Base-by-base conservation (phyloP, 2,888 invertebrate genomes). In the Plebejus argus region DNA sequence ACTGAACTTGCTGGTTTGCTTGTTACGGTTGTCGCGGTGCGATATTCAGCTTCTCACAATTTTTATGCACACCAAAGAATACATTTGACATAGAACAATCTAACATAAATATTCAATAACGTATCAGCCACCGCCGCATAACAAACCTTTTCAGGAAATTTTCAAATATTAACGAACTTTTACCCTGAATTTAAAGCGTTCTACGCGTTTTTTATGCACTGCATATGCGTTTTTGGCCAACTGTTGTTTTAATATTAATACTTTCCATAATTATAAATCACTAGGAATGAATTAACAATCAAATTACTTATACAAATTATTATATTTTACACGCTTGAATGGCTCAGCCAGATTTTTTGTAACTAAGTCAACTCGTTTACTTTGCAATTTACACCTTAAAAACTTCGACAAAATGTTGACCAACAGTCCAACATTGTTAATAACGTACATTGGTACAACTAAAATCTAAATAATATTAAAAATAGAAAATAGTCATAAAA, bases 171-270 rank as follows among this genome's bases (percentile, higher is more conserved):
- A 74, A 74, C 74, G 71, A 74, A 74, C 49, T 74, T 74, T 74
- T 53, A 74, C 74, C 74, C 74, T 74, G 74, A 49, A 74, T 74
- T 74, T 74, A 49, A 72, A 74, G 71, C 71, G 71, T 71, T 71
- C 35, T 10, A 49, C 74, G 74, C 49, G 45, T 72, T 72, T 45
- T 74, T 23, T 74, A 53, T 49, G 72, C 72, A 72, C 28, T 74
- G 74, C 49, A 74, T 49, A 74, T 45, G 53, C 74, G 53, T 74
- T 71, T 53, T 74, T 74, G 74, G 49, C 74, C 74, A 53, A 74
- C 53, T 23, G 71, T 20, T 74, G 15, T 74, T 20, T 72, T 1
- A 45, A 49, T 49, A 49, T 53, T 74, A 53, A 74, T 53, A 53
- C 49, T 74, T 74, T 74, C 15, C 72, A n/a, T 71, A 49, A 72